A percentile compares a stretch with the other conserved stretches of the same genome.
Evolutionary conservation across 2,113 vertebrate genomes (phyloP).

Genomic region (Puntigrus tetrazona): DNA sequence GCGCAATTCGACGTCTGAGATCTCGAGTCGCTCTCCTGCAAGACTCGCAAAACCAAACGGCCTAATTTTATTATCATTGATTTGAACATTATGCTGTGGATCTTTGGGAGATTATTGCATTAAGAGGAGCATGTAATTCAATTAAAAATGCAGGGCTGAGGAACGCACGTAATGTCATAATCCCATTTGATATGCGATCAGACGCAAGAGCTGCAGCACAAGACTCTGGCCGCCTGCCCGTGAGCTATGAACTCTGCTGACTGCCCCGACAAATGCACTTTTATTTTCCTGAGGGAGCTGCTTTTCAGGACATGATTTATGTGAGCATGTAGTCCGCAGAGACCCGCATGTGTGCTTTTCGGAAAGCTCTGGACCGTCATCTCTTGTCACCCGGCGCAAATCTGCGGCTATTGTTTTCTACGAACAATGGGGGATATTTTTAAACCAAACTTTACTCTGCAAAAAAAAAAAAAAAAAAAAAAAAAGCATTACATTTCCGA

Average conservation of each 20-base stretch:
- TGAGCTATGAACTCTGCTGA: slow-evolving; percentile 68
- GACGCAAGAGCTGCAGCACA: slow-evolving; percentile 48
- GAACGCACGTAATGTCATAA: slow-evolving; percentile 67
- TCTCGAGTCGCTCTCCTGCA: background rate
- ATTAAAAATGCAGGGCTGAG: slow-evolving; percentile 68
- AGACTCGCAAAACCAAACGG: slow-evolving; percentile 51
- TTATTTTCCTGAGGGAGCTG: slow-evolving; percentile 59
- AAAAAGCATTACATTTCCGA: slow-evolving; percentile 11
- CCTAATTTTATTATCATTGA: slow-evolving; percentile 72
- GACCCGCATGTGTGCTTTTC: slow-evolving; percentile 16
- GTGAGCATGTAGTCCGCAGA: background rate
- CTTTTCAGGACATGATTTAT: slow-evolving; percentile 71
- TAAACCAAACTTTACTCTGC: slow-evolving; percentile 25
- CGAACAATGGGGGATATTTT: slow-evolving; percentile 43
- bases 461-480: slow-evolving; percentile 23
- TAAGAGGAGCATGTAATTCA: slow-evolving; percentile 71
- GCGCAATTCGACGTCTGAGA: slow-evolving; percentile 1
- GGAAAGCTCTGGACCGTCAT: background rate
- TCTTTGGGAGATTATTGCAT: slow-evolving; percentile 73
- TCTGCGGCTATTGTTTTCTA: slow-evolving; percentile 20
- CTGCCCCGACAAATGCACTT: slow-evolving; percentile 67
- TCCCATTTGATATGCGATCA: slow-evolving; percentile 65
- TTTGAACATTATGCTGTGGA: slow-evolving; percentile 68
- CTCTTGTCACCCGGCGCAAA: slow-evolving; percentile 27
- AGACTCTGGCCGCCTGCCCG: slow-evolving; percentile 61